A percentile compares a stretch with the other conserved stretches of the same genome.
These are phyloP conservation scores for Euwallacea fornicatus DNA, from an alignment of 1,140 invertebrate species.

Conservation along the genomic window DNA sequence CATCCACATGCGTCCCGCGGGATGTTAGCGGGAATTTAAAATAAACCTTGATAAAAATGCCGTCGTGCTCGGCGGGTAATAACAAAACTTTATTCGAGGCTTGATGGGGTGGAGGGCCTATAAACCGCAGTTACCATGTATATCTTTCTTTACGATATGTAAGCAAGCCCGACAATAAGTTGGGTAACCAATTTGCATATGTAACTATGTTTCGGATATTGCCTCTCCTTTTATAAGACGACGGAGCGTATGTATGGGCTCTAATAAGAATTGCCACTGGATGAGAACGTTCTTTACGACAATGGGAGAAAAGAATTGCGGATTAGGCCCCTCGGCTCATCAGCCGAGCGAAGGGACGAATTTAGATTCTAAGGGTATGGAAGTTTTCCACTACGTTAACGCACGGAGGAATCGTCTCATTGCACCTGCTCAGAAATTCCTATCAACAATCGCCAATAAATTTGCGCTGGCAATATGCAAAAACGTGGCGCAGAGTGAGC, in stretches of 20 bases:
- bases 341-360: slow-evolving; percentile 20
- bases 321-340: slow-evolving; percentile 13
- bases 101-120: slow-evolving; percentile 36
- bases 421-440: too few species aligned
- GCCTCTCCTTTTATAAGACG: slow-evolving; percentile 30
- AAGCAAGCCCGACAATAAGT: slow-evolving; percentile 45
- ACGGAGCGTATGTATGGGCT: slow-evolving; percentile 21
- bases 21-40: slow-evolving; percentile 22
- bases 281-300: slow-evolving; percentile 32
- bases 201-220: slow-evolving; percentile 48
- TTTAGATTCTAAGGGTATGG: not conserved
- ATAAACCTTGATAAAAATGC: slow-evolving; percentile 37
- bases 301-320: slow-evolving; percentile 34
- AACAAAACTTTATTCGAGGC: slow-evolving; percentile 35
- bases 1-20: slow-evolving; percentile 23
- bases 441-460: too few species aligned
- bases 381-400: too few species aligned
- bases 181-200: slow-evolving; percentile 49
- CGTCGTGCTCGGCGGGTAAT: slow-evolving; percentile 27
- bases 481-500: not conserved
- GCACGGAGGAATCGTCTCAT: too few species aligned
- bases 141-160: slow-evolving; percentile 46
- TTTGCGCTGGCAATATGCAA: not conserved
- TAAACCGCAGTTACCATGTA: slow-evolving; percentile 36
- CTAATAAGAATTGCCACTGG: slow-evolving; percentile 30